phyloP scores from a whole-genome alignment of 2,888 invertebrate genomes.

The Agrochola lychnidis region DNA sequence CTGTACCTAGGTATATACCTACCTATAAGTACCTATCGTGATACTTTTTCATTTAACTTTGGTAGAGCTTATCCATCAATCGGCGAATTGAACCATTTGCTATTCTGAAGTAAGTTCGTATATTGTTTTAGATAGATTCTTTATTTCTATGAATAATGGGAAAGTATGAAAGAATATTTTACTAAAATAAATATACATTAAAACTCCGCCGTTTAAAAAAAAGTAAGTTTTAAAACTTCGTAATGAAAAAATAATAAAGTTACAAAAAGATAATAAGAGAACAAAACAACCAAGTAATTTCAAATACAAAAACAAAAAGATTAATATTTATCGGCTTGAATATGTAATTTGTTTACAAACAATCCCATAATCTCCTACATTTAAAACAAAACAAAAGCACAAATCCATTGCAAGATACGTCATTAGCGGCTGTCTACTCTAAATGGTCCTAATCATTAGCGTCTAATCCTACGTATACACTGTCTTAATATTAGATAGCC shows the following conservation, averaged over 20 bases:
- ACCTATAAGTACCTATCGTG: not conserved
- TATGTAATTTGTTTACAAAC: not conserved
- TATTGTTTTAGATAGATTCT: not conserved
- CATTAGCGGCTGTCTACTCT: not conserved
- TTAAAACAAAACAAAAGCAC: not conserved
- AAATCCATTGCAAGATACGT: not conserved
- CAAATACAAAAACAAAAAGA: not conserved
- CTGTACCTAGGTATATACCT: not conserved
- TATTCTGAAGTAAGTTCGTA: constrained; percentile 24
- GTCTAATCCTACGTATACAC: not conserved
- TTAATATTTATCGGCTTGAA: not conserved
- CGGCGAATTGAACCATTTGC: constrained; percentile 40
- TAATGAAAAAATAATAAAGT: not conserved
- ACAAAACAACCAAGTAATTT: not conserved
- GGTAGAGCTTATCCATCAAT: constrained; percentile 47
- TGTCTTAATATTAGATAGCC: constrained; percentile 9
- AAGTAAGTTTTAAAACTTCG: not conserved
- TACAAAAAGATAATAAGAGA: constrained; percentile 3
- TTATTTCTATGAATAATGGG: not conserved
- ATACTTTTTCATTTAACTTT: constrained; percentile 49
- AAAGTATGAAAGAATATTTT: not conserved
- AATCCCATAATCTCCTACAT: not conserved
- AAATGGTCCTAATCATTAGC: not conserved
- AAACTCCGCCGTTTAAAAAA: not conserved
- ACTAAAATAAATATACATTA: not conserved